A percentile compares a stretch with the other conserved stretches of the same genome.
Conservation (phyloP, 1,140 invertebrate species). For the Drosophila pseudoobscura region DNA sequence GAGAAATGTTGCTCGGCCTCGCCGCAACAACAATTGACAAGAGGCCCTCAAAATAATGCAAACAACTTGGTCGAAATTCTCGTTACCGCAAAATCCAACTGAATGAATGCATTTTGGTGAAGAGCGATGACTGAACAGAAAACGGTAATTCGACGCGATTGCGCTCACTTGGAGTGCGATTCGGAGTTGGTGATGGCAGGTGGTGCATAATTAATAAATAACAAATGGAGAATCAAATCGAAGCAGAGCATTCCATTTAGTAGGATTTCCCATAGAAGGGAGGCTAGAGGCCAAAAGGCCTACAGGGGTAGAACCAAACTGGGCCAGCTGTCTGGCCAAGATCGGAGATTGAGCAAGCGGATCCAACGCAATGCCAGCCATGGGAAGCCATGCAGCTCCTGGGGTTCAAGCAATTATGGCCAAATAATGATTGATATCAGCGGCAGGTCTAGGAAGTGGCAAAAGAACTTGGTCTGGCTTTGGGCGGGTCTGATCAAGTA, state of each 20-base stretch:
- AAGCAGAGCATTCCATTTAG: conserved; percentile 6
- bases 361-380: conserved; percentile 1
- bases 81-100: conserved; percentile 34
- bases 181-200: conserved; percentile 34
- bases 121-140: conserved; percentile 59
- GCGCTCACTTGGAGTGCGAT: conserved; percentile 44
- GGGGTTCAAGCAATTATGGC: conserved; percentile 15
- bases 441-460: no score
- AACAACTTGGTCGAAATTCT: conserved; percentile 51
- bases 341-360: conserved; percentile 12
- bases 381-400: conserved; percentile 9
- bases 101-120: conserved; percentile 49
- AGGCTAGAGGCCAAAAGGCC: conserved; percentile 20
- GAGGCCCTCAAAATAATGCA: conserved; percentile 44
- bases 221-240: neutral
- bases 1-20: conserved; percentile 17
- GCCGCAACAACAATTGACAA: conserved; percentile 21
- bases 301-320: conserved; percentile 26
- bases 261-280: neutral
- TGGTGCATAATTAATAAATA: conserved; percentile 47
- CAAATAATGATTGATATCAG: conserved; percentile 31
- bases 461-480: neutral
- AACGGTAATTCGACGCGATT: conserved; percentile 21
- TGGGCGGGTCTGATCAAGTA: neutral
- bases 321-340: conserved; percentile 35